Percentiles rank a stretch among this genome's conserved stretches.
Conservation (phyloP, 2,797 vertebrate species). For the Pseudochirops cupreus region DNA sequence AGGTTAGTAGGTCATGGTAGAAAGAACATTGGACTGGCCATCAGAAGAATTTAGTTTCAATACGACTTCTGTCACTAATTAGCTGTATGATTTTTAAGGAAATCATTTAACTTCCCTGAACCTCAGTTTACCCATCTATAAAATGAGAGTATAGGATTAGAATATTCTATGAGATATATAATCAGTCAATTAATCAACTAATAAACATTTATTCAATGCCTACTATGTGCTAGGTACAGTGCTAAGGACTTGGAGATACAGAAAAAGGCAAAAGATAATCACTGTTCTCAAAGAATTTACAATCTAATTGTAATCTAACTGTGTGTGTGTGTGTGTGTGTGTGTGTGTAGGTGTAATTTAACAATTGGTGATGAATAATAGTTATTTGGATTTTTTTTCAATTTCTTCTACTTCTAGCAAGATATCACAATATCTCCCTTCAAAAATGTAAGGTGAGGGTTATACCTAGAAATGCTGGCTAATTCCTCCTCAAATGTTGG, state of each 20-base stretch:
- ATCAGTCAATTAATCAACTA: not conserved
- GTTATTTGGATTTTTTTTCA: constrained; percentile 34
- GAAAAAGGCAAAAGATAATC: not conserved
- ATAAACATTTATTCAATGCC: not conserved
- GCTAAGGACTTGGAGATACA: not conserved
- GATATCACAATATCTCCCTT: not conserved
- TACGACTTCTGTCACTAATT: not conserved
- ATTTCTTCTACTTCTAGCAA: constrained; percentile 13
- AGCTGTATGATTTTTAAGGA: not conserved
- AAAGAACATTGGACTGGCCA: not conserved
- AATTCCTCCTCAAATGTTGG: constrained; percentile 23
- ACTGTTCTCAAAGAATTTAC: not conserved
- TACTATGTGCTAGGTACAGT: not conserved
- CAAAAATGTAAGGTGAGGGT: constrained; percentile 21
- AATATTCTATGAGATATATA: not conserved
- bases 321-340: not conserved
- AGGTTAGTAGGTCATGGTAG: not conserved
- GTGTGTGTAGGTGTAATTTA: not conserved
- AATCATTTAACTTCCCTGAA: not conserved
- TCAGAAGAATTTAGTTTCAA: not conserved
- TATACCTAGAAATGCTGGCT: not conserved
- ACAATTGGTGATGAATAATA: not conserved
- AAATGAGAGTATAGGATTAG: not conserved
- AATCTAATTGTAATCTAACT: not conserved
- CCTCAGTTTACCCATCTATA: not conserved